phyloP scores from a whole-genome alignment of 2,797 vertebrate genomes.

The Lutjanus argentimaculatus region DNA sequence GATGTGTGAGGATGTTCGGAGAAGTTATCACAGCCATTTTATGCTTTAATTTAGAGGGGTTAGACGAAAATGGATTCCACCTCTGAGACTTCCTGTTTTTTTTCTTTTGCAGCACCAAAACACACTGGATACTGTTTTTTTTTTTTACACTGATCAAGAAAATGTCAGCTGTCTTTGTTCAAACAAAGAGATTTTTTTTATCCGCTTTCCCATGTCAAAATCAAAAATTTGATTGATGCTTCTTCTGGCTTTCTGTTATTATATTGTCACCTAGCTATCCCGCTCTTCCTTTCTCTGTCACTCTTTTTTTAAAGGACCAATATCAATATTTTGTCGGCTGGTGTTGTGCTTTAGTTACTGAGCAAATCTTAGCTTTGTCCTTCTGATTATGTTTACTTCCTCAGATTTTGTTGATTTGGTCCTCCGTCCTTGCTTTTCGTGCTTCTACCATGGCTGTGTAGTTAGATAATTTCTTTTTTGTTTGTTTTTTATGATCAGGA shows the following conservation, averaged over 20 bases:
- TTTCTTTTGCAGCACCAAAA: background rate
- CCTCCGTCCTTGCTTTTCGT: no score
- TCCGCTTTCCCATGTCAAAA: background rate
- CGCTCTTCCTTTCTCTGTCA: no score
- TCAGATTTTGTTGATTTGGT: no score
- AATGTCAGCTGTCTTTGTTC: background rate
- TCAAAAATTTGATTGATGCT: background rate
- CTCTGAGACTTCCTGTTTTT: background rate
- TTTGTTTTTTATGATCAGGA: no score
- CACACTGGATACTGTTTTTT: background rate
- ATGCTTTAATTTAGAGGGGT: constrained; percentile 24
- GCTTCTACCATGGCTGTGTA: no score
- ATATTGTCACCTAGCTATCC: no score
- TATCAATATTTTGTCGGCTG: background rate
- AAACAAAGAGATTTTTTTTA: background rate
- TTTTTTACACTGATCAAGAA: background rate
- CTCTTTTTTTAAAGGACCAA: no score
- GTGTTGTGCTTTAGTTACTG: background rate
- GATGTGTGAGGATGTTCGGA: constrained; percentile 39
- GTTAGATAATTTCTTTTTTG: no score
- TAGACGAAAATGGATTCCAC: constrained; percentile 12
- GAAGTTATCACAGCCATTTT: constrained; percentile 25
- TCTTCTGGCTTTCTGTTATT: no score
- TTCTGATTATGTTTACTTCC: no score
- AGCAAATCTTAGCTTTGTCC: background rate